Conservation (phyloP, 2,113 vertebrate species). For the Lucifuga dentata region DNA sequence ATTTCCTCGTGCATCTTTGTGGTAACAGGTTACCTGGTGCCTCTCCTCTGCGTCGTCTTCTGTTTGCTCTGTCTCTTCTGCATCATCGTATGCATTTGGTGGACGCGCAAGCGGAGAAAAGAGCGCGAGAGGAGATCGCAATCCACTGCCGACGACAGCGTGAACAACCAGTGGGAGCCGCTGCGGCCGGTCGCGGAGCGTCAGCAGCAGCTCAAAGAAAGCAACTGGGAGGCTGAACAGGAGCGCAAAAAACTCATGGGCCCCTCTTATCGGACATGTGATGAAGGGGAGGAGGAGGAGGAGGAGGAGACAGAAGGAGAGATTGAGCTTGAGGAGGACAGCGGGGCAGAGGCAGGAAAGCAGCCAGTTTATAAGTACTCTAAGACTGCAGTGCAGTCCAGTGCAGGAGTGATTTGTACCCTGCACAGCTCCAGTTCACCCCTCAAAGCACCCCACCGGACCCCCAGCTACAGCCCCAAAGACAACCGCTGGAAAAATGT, state of each 20-base stretch:
- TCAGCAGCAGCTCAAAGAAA: slow-evolving; percentile 82
- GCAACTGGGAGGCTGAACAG: slow-evolving; percentile 89
- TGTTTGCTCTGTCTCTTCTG: slow-evolving; percentile 91
- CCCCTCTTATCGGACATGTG: slow-evolving; percentile 87
- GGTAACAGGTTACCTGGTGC: slow-evolving; percentile 89
- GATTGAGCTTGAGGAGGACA: slow-evolving; percentile 74
- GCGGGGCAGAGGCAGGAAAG: slow-evolving; percentile 86
- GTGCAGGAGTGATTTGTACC: slow-evolving; percentile 85
- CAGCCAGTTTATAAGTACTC: slow-evolving; percentile 87
- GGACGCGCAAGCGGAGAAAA: slow-evolving; percentile 97
- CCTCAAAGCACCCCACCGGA: slow-evolving; percentile 88
- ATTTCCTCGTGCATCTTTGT: neutral
- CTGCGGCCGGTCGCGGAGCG: slow-evolving; percentile 87
- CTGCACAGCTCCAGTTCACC: slow-evolving; percentile 82
- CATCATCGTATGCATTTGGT: slow-evolving; percentile 92
- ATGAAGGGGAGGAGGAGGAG: slow-evolving; percentile 82
- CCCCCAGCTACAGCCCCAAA: slow-evolving; percentile 87
- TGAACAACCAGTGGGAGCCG: slow-evolving; percentile 96
- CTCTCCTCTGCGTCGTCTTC: slow-evolving; percentile 87
- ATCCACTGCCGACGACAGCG: slow-evolving; percentile 82
- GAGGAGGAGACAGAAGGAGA: slow-evolving; percentile 80
- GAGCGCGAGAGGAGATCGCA: slow-evolving; percentile 88
- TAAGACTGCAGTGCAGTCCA: slow-evolving; percentile 85
- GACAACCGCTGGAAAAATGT: slow-evolving; percentile 93
- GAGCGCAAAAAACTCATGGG: slow-evolving; percentile 94